phyloP scores from a whole-genome alignment of 2,888 invertebrate genomes.

The Dexiosoma caninum region DNA sequence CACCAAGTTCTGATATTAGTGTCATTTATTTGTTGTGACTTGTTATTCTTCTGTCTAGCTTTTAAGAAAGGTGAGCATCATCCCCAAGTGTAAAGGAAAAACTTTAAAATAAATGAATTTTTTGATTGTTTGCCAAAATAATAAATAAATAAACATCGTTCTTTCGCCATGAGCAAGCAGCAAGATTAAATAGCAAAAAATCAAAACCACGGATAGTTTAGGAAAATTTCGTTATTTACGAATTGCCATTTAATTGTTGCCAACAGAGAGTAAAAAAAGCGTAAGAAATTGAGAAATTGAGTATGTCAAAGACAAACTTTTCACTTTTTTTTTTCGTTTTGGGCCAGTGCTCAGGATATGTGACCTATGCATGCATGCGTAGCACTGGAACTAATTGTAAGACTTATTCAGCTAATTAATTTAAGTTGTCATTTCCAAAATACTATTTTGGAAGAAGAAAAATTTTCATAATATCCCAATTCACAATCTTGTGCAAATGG shows the following conservation, averaged over 20 bases:
- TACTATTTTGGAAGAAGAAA: no score
- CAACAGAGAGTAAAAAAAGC: no score
- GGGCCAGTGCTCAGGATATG: no score
- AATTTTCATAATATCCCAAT: no score
- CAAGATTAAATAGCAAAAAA: conserved; percentile 35
- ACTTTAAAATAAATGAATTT: conserved; percentile 20
- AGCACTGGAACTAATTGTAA: no score
- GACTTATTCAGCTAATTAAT: no score
- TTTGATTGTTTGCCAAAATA: conserved; percentile 48
- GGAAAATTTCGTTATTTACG: background rate
- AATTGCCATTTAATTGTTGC: background rate
- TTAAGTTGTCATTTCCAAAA: no score
- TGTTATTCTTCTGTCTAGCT: background rate
- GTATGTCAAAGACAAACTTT: no score
- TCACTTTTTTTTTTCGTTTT: no score
- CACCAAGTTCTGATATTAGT: conserved; percentile 43
- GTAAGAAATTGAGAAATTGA: background rate
- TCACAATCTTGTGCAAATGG: no score
- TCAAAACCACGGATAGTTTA: conserved; percentile 42
- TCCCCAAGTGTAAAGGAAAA: conserved; percentile 9
- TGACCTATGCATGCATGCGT: no score
- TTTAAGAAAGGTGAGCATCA: conserved; percentile 40
- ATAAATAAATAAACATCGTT: no score
- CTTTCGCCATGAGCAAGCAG: conserved; percentile 7
- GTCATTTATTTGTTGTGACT: background rate